Evolutionary conservation across 2,888 invertebrate species (phyloP).

Genomic region (Trilocha varians): DNA sequence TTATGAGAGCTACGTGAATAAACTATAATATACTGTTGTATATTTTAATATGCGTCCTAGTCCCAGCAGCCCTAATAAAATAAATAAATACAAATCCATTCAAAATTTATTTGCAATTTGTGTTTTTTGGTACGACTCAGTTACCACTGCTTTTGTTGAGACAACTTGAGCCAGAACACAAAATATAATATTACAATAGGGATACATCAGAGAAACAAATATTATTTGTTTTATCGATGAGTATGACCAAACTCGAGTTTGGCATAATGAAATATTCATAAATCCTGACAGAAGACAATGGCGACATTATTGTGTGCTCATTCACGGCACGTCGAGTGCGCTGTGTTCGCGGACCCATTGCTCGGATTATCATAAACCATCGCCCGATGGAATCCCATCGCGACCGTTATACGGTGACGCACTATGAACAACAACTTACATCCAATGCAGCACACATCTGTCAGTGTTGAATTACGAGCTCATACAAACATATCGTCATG

Average conservation of each 20-base stretch:
- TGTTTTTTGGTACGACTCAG: too few species aligned
- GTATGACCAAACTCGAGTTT: too few species aligned
- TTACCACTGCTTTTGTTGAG: too few species aligned
- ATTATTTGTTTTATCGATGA: not conserved
- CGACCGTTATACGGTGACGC: slow-evolving; percentile 20
- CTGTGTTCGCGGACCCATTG: slow-evolving; percentile 11
- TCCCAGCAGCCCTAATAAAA: too few species aligned
- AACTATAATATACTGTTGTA: too few species aligned
- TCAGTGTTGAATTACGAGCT: not conserved
- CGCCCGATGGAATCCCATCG: slow-evolving; percentile 8
- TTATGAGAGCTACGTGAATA: too few species aligned
- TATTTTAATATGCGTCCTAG: too few species aligned
- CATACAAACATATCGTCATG: too few species aligned
- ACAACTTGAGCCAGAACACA: not conserved
- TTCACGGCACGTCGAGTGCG: slow-evolving; percentile 25
- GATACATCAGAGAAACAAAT: too few species aligned
- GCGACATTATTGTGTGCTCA: slow-evolving; percentile 32
- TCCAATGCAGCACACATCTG: not conserved
- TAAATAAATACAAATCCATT: too few species aligned
- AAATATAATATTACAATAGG: not conserved
- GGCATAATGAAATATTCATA: not conserved
- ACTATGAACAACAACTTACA: not conserved
- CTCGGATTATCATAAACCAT: slow-evolving; percentile 9
- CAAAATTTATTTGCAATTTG: too few species aligned
- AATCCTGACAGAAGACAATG: slow-evolving; percentile 11